Conservation (phyloP, 2,888 invertebrate species). For the Meiosimyza decipiens region DNA sequence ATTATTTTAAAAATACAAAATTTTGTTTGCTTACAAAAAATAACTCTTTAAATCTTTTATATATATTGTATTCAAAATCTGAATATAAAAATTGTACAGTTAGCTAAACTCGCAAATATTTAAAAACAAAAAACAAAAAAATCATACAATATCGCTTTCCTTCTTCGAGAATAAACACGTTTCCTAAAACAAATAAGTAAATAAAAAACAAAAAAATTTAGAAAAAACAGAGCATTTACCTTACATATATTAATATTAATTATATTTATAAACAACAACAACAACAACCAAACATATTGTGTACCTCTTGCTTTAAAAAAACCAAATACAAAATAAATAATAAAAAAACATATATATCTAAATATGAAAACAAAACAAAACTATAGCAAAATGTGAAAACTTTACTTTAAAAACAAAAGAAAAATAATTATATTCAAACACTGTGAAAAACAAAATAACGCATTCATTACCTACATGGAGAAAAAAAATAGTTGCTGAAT, state of each 20-base stretch:
- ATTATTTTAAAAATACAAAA: too few relatives aligned
- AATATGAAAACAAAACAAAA: constrained; percentile 42
- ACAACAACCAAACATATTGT: constrained; percentile 49
- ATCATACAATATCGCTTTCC: constrained; percentile 28
- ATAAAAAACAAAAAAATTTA: neutral
- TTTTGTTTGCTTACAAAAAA: neutral
- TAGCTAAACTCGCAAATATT: neutral
- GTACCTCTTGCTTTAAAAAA: constrained; percentile 59
- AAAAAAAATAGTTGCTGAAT: too few relatives aligned
- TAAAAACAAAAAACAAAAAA: constrained; percentile 6
- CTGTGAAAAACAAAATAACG: constrained; percentile 32
- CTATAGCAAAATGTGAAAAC: constrained; percentile 25
- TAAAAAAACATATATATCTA: constrained; percentile 17
- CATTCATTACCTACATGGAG: too few relatives aligned
- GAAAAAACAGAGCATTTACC: constrained; percentile 21
- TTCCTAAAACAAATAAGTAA: constrained; percentile 29
- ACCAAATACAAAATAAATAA: neutral
- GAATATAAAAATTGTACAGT: constrained; percentile 27
- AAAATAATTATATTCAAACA: constrained; percentile 41
- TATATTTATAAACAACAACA: constrained; percentile 24
- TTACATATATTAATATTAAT: constrained; percentile 26
- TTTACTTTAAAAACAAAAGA: constrained; percentile 38
- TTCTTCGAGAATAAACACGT: constrained; percentile 28
- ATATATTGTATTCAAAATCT: neutral
- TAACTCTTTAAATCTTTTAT: constrained; percentile 12